Percentiles rank a stretch among this genome's conserved stretches.
phyloP scores from a whole-genome alignment of 2,113 vertebrate species.

The Vireo altiloquus region DNA sequence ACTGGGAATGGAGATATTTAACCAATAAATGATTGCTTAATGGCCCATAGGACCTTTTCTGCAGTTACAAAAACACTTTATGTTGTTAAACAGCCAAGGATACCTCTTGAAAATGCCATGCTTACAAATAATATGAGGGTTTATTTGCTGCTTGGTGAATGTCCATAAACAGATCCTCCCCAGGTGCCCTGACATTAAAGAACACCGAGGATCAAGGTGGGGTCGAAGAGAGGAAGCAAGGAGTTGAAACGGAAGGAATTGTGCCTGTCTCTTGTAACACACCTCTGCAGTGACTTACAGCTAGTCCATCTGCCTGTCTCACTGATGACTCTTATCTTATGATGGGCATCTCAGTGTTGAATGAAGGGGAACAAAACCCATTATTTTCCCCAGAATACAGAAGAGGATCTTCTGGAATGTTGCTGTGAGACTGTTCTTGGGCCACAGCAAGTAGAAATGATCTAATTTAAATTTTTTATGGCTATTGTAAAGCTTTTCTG shows the following conservation, averaged over 20 bases:
- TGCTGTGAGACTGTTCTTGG: background rate
- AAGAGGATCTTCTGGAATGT: background rate
- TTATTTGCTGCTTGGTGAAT: constrained; percentile 49
- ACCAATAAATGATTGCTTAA: constrained; percentile 38
- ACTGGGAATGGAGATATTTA: constrained; percentile 39
- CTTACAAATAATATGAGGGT: constrained; percentile 16
- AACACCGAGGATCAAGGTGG: background rate
- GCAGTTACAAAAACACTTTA: constrained; percentile 34
- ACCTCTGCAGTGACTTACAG: background rate
- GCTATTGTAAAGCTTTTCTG: background rate
- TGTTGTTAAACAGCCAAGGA: constrained; percentile 17
- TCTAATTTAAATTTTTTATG: background rate
- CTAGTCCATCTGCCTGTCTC: background rate
- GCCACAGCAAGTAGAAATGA: background rate
- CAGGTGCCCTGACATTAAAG: background rate
- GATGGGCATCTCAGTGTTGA: background rate
- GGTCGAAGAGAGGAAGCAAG: background rate
- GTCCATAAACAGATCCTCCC: constrained; percentile 25
- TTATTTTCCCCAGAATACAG: background rate
- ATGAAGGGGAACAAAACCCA: background rate
- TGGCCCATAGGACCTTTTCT: constrained; percentile 34
- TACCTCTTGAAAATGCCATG: constrained; percentile 36
- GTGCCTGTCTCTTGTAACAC: background rate
- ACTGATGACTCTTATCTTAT: background rate
- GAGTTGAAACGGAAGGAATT: background rate